phyloP scores from a whole-genome alignment of 2,113 vertebrate genomes.

The Megaceryle maxima region DNA sequence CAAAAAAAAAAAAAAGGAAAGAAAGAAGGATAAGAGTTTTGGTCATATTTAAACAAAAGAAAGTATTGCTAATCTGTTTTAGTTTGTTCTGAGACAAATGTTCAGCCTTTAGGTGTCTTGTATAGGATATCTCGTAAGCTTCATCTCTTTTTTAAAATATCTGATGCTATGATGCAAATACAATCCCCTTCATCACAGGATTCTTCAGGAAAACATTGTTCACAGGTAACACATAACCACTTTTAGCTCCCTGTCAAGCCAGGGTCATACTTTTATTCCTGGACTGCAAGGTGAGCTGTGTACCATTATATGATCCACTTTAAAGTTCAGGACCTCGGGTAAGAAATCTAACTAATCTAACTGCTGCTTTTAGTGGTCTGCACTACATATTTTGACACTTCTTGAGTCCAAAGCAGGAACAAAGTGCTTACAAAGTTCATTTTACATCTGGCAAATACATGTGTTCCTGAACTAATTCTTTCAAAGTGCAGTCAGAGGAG shows the following conservation, averaged over 20 bases:
- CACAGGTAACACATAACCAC: background rate
- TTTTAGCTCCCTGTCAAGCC: background rate
- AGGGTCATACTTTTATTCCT: background rate
- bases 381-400: background rate
- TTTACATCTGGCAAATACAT: background rate
- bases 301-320: background rate
- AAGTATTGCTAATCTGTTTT: background rate
- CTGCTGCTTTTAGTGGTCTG: background rate
- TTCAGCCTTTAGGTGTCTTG: background rate
- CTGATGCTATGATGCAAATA: background rate
- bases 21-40: background rate
- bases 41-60: background rate
- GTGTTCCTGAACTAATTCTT: constrained; percentile 9
- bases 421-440: background rate
- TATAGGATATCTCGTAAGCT: background rate
- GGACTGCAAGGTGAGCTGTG: background rate
- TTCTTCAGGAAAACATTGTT: background rate
- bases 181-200: background rate
- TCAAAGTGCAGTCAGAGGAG: background rate
- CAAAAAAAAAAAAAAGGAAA: background rate
- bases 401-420: background rate
- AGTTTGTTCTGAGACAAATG: background rate
- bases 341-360: background rate
- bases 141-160: background rate
- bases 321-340: background rate